Percentiles rank a stretch among this genome's conserved stretches.
These are phyloP conservation scores for Phymanthus crucifer DNA, from an alignment of 92 coral and sea anemone species.

Conservation along the genomic window DNA sequence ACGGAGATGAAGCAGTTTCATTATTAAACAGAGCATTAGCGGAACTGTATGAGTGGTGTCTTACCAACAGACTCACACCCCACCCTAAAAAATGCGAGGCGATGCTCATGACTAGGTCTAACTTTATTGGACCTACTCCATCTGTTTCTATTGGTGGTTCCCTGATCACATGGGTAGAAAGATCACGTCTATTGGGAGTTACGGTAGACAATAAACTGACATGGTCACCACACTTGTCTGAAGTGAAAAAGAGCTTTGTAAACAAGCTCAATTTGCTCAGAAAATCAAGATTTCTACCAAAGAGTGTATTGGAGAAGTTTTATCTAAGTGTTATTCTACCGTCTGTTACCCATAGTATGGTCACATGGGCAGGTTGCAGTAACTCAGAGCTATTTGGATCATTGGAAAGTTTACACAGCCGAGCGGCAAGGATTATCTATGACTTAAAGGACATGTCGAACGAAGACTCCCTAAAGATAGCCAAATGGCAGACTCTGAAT, in stretches of 20 bases:
- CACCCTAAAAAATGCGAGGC: not conserved
- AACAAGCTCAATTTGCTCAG: conserved; percentile 13
- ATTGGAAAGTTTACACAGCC: conserved; percentile 20
- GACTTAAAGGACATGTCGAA: conserved; percentile 19
- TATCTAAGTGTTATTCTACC: conserved; percentile 25
- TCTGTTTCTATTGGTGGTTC: not conserved
- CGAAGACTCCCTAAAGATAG: conserved; percentile 19
- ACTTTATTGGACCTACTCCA: conserved; percentile 1
- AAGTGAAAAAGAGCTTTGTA: conserved; percentile 35
- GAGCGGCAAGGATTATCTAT: conserved; percentile 25
- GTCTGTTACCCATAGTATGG: conserved; percentile 26
- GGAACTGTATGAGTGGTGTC: not conserved
- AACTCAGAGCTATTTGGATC: conserved; percentile 23
- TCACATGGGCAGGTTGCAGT: conserved; percentile 33
- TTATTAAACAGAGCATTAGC: not conserved
- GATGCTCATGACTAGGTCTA: not conserved
- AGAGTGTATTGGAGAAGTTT: conserved; percentile 25
- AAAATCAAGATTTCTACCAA: conserved; percentile 13
- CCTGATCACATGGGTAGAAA: not conserved
- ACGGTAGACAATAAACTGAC: conserved; percentile 10
- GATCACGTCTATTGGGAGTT: not conserved
- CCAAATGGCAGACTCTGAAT: conserved; percentile 21
- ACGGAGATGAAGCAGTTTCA: not conserved
- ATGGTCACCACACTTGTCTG: not conserved
- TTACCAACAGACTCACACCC: not conserved